Evolutionary conservation across 2,888 invertebrate species (phyloP).

Genomic region (Hyposoter didymator): DNA sequence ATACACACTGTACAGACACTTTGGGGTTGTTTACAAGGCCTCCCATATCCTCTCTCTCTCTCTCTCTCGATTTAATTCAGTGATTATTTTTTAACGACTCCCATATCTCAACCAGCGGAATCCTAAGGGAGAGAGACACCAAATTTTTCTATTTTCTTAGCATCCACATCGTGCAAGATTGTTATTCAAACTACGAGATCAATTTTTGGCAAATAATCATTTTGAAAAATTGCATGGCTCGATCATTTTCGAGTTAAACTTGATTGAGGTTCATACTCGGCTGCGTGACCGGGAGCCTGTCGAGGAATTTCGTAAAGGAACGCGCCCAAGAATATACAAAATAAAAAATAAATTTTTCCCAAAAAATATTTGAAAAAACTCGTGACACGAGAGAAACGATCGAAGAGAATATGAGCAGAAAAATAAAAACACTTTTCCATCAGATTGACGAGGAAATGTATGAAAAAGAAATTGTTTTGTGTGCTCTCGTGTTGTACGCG

Average conservation of each 20-base stretch:
- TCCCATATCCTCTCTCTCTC: constrained; percentile 68
- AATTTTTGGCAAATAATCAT: not conserved
- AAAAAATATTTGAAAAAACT: not conserved
- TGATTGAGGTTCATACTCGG: not conserved
- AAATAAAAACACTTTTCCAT: not conserved
- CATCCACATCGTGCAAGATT: not conserved
- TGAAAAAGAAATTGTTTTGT: not conserved
- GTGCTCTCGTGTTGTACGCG: not conserved
- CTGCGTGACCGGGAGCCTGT: not conserved
- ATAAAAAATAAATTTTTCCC: not conserved
- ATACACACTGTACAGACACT: constrained; percentile 59
- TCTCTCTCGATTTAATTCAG: constrained; percentile 82
- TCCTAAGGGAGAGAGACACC: not conserved
- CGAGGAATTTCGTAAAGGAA: not conserved
- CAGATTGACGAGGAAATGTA: not conserved
- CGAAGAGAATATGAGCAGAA: not conserved
- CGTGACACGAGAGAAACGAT: not conserved
- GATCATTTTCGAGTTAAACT: not conserved
- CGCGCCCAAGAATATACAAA: not conserved
- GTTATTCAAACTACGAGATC: not conserved
- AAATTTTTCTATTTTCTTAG: not conserved
- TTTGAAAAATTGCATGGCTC: too few relatives aligned
- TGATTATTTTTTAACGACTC: constrained; percentile 84
- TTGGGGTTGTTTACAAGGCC: constrained; percentile 82
- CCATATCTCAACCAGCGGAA: constrained; percentile 59